Conservation (phyloP, 2,888 invertebrate genomes). For the Parnassius smintheus region DNA sequence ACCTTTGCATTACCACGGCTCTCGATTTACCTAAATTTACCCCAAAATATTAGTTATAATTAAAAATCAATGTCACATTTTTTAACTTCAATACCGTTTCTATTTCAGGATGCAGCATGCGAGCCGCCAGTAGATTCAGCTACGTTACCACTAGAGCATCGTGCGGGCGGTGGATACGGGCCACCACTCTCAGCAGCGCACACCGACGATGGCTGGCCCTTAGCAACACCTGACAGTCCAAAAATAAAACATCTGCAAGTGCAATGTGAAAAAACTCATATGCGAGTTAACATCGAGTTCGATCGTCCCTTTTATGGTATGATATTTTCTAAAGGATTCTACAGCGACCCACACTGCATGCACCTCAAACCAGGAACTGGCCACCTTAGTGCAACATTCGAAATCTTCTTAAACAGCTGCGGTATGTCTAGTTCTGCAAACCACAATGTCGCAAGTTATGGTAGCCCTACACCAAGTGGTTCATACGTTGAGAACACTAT, state of each 20-base stretch:
- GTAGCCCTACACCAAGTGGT: slow-evolving; percentile 94
- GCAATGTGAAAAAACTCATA: slow-evolving; percentile 97
- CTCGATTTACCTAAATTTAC: too few relatives aligned
- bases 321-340: slow-evolving; percentile 97
- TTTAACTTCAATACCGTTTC: slow-evolving; percentile 8
- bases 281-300: slow-evolving; percentile 97
- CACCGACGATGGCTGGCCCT: slow-evolving; percentile 93
- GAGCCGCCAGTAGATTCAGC: slow-evolving; percentile 91
- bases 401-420: slow-evolving; percentile 95
- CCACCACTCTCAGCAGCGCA: slow-evolving; percentile 82
- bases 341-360: slow-evolving; percentile 94
- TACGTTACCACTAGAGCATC: slow-evolving; percentile 89
- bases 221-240: slow-evolving; percentile 93
- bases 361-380: slow-evolving; percentile 95
- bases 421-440: slow-evolving; percentile 97
- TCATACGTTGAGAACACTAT: slow-evolving; percentile 97
- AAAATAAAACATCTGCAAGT: slow-evolving; percentile 96
- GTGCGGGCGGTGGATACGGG: slow-evolving; percentile 86
- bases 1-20: too few relatives aligned
- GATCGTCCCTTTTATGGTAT: slow-evolving; percentile 97
- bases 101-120: slow-evolving; percentile 86
- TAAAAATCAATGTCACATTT: too few relatives aligned
- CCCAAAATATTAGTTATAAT: too few relatives aligned
- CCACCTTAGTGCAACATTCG: slow-evolving; percentile 94
- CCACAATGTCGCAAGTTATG: slow-evolving; percentile 91